phyloP scores from a whole-genome alignment of 1,140 invertebrate species.

The Drosophila sucinea region DNA sequence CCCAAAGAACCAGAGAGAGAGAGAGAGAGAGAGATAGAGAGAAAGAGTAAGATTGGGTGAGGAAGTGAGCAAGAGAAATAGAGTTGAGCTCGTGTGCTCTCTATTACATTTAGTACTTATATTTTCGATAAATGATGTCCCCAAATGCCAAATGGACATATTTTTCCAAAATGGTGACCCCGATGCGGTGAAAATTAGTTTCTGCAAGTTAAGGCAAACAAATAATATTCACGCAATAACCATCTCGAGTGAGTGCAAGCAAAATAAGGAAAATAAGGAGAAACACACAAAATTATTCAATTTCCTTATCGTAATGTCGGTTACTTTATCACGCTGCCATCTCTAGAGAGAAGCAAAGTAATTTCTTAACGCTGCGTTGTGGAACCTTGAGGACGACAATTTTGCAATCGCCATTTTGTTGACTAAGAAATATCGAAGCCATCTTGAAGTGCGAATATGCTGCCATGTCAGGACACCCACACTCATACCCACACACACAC shows the following conservation, averaged over 20 bases:
- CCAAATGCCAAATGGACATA: not conserved
- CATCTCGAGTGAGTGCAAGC: not conserved
- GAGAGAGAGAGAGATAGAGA: conserved; percentile 9
- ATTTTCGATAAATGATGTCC: not conserved
- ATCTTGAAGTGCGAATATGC: conserved; percentile 78
- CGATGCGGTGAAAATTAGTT: not conserved
- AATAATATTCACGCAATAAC: no score
- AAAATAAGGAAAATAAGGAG: conserved; percentile 28
- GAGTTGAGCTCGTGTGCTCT: not conserved
- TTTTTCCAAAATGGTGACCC: not conserved
- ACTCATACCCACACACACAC: conserved; percentile 17
- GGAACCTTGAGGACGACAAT: conserved; percentile 60
- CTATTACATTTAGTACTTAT: not conserved
- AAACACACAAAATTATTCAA: not conserved
- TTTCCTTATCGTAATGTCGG: conserved; percentile 9
- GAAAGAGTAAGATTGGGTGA: not conserved
- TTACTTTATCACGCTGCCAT: conserved; percentile 42
- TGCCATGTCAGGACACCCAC: conserved; percentile 57
- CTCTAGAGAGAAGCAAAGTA: conserved; percentile 46
- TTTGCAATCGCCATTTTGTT: conserved; percentile 80
- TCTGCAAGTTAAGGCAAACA: no score
- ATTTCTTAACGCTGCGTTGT: conserved; percentile 58
- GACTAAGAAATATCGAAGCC: conserved; percentile 81
- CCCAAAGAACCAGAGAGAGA: conserved; percentile 12
- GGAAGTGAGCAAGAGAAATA: not conserved